Percentiles rank a stretch among this genome's conserved stretches.
phyloP scores from a whole-genome alignment of 2,113 vertebrate genomes.

The Toxotes jaculatrix region DNA sequence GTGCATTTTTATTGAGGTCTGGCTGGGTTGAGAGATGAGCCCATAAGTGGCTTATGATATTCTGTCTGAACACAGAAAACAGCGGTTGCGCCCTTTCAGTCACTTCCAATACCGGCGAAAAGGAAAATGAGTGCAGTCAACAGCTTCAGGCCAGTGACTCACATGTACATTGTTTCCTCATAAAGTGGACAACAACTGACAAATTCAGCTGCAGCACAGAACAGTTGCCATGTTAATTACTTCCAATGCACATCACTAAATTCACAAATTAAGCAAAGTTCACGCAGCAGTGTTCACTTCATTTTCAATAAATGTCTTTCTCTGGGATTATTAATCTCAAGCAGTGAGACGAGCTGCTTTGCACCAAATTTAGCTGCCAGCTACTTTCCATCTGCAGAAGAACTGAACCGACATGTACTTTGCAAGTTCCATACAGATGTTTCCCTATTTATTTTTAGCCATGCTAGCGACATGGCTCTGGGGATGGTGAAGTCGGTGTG shows the following conservation, averaged over 20 bases:
- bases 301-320: neutral
- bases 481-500: neutral
- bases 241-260: constrained; percentile 4
- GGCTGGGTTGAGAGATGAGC: constrained; percentile 21
- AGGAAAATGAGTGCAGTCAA: constrained; percentile 63
- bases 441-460: neutral
- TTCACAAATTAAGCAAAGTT: neutral
- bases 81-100: constrained; percentile 68
- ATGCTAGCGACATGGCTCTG: neutral
- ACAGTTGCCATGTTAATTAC: constrained; percentile 17
- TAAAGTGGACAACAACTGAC: constrained; percentile 60
- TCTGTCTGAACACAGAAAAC: constrained; percentile 43
- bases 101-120: constrained; percentile 67
- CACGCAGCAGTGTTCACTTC: neutral
- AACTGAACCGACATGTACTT: neutral
- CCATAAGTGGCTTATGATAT: constrained; percentile 22
- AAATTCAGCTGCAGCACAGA: constrained; percentile 37
- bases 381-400: constrained; percentile 2
- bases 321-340: constrained; percentile 4
- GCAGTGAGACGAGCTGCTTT: neutral
- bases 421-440: neutral
- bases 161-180: constrained; percentile 62
- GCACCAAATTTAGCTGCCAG: constrained; percentile 6
- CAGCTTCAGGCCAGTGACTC: constrained; percentile 79
- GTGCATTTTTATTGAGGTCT: constrained; percentile 10